A percentile compares a stretch with the other conserved stretches of the same genome.
Conservation (phyloP, 2,797 vertebrate species). For the Cuculus canorus region DNA sequence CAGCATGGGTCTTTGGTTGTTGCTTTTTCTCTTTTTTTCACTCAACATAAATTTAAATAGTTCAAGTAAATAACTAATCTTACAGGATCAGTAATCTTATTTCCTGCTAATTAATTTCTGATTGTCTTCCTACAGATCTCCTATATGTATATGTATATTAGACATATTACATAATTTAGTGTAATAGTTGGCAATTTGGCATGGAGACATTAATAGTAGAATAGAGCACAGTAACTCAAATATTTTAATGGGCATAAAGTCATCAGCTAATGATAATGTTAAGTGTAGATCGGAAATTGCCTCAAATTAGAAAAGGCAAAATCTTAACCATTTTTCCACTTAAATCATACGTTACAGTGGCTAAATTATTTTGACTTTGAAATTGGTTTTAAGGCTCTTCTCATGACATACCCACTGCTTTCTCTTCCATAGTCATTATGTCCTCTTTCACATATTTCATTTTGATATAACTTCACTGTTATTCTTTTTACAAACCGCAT, state of each 20-base stretch:
- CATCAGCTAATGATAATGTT: background rate
- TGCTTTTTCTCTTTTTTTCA: background rate
- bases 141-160: background rate
- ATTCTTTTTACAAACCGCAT: background rate
- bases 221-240: background rate
- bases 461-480: background rate
- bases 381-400: background rate
- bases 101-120: background rate
- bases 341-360: background rate
- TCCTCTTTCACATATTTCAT: background rate
- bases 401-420: background rate
- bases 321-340: background rate
- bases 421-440: background rate
- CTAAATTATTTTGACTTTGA: background rate
- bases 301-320: background rate
- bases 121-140: background rate
- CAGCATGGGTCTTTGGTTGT: background rate
- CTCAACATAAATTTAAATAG: background rate
- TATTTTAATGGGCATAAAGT: background rate
- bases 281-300: fast-evolving
- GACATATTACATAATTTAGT: background rate
- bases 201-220: background rate
- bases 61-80: background rate
- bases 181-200: background rate
- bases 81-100: background rate